Evolutionary conservation across 2,797 vertebrate species (phyloP).

Genomic region (Adelosebastes latens): DNA sequence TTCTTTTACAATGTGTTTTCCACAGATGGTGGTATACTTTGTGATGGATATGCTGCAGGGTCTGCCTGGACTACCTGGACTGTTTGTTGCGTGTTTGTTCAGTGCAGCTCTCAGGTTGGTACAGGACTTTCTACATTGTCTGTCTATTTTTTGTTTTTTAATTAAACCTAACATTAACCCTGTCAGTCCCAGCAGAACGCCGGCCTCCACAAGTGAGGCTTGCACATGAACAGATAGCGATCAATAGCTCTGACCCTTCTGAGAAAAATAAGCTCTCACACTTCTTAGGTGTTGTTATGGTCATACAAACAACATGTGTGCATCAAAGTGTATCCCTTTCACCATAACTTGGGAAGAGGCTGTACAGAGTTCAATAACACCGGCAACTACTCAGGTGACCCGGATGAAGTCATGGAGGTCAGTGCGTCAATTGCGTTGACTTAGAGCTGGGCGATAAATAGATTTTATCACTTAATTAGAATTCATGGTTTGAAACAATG

Average conservation of each 20-base stretch:
- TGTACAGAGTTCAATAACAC: no score
- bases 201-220: no score
- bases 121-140: background rate
- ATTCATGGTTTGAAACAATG: no score
- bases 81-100: constrained; percentile 92
- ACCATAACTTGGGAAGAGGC: no score
- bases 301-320: background rate
- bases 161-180: background rate
- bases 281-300: background rate
- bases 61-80: constrained; percentile 89
- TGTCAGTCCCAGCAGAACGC: no score
- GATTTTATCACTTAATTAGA: no score
- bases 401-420: background rate
- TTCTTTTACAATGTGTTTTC: background rate
- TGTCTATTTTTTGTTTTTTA: background rate
- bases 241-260: background rate
- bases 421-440: background rate
- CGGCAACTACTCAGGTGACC: background rate
- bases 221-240: background rate
- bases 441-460: no score
- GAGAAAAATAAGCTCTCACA: background rate
- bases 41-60: constrained; percentile 90
- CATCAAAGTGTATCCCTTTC: no score
- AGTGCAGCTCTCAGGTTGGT: constrained; percentile 91
- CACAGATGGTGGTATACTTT: constrained; percentile 90